Evolutionary conservation across 1,140 invertebrate genomes (phyloP).

Genomic region (Calycopis cecrops): DNA sequence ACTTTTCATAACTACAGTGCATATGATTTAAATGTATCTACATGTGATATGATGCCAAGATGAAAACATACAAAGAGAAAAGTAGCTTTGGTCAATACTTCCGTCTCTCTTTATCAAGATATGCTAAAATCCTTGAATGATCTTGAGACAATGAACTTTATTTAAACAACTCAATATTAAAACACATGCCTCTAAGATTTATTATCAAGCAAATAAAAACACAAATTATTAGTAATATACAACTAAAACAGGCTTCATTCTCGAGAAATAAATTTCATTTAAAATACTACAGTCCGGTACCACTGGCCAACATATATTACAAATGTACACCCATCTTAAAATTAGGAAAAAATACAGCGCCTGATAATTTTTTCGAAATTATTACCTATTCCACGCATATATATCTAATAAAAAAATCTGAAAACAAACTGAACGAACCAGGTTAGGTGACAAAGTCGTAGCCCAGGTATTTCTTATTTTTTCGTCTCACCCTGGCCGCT

Average conservation of each 20-base stretch:
- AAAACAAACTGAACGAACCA: slow-evolving; percentile 11
- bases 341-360: slow-evolving; percentile 1
- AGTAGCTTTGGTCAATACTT: neutral
- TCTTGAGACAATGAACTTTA: too few relatives aligned
- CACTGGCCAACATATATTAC: slow-evolving; percentile 1
- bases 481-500: slow-evolving; percentile 49
- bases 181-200: neutral
- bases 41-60: neutral
- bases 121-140: neutral
- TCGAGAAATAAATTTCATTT: too few relatives aligned
- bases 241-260: slow-evolving; percentile 4
- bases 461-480: slow-evolving; percentile 67
- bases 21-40: neutral
- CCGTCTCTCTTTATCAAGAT: neutral
- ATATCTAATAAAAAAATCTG: slow-evolving; percentile 24
- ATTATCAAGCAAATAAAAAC: slow-evolving; percentile 3
- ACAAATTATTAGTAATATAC: slow-evolving; percentile 2
- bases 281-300: neutral
- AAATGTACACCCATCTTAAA: slow-evolving; percentile 8
- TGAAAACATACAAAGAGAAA: neutral
- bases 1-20: too few relatives aligned
- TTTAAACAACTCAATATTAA: too few relatives aligned
- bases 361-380: neutral
- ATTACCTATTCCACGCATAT: slow-evolving; percentile 25
- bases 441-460: slow-evolving; percentile 62